Conservation (phyloP, 1,140 invertebrate species). For the Liolophura sinensis region DNA sequence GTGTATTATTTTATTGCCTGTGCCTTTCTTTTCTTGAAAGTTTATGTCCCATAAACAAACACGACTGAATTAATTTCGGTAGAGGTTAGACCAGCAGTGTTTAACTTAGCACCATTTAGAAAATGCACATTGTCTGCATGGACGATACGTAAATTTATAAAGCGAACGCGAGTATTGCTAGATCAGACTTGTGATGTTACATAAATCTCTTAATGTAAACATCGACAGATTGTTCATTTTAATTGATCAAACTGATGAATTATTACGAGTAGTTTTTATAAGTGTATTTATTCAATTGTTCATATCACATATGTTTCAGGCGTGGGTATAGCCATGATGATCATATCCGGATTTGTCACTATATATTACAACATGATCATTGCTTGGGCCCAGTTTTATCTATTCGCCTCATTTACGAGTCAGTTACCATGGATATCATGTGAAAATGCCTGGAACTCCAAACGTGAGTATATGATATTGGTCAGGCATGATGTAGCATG, state of each 20-base stretch:
- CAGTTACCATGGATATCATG: slow-evolving; percentile 39
- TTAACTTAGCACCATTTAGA: too few species aligned
- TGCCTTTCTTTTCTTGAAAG: neutral
- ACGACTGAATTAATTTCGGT: neutral
- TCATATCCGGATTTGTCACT: slow-evolving; percentile 28
- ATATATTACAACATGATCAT: slow-evolving; percentile 71
- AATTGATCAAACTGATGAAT: too few species aligned
- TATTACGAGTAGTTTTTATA: too few species aligned
- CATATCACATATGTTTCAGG: slow-evolving; percentile 15
- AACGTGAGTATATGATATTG: slow-evolving; percentile 11
- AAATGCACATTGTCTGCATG: too few species aligned
- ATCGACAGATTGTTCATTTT: too few species aligned
- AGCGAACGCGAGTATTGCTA: too few species aligned
- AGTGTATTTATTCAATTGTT: too few species aligned
- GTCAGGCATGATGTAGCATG: too few species aligned
- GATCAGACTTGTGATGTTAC: too few species aligned
- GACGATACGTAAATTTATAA: too few species aligned
- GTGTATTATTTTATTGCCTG: neutral
- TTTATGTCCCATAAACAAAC: neutral
- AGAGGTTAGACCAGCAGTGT: too few species aligned
- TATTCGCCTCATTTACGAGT: slow-evolving; percentile 48
- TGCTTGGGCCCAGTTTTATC: slow-evolving; percentile 72
- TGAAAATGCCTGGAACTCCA: slow-evolving; percentile 72
- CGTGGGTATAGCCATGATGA: slow-evolving; percentile 34
- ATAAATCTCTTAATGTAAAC: too few species aligned